phyloP scores from a whole-genome alignment of 2,113 vertebrate species.

The Nothobranchius furzeri region DNA sequence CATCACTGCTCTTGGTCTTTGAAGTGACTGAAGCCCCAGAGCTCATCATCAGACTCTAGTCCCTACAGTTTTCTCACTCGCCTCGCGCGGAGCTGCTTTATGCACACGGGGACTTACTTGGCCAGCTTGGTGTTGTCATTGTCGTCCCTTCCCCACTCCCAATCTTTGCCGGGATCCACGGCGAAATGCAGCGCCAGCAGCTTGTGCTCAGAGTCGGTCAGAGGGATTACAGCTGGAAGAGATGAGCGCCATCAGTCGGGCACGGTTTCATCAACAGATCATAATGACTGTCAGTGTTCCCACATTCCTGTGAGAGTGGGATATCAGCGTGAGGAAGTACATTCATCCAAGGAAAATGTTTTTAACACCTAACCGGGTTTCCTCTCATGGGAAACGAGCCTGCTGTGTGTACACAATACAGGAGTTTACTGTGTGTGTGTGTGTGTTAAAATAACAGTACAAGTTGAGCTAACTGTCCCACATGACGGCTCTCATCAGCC shows the following conservation, averaged over 20 bases:
- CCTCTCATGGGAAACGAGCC: too few species aligned
- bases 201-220: constrained; percentile 98
- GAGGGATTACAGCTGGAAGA: constrained; percentile 92
- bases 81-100: neutral
- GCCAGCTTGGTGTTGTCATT: constrained; percentile 92
- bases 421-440: too few species aligned
- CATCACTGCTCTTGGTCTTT: constrained; percentile 37
- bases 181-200: constrained; percentile 97
- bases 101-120: constrained; percentile 83
- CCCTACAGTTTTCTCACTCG: constrained; percentile 38
- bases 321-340: too few species aligned
- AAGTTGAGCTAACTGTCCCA: neutral
- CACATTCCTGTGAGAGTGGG: too few species aligned
- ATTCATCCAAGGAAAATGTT: constrained; percentile 24
- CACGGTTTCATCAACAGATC: constrained; percentile 20
- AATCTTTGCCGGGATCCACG: constrained; percentile 94
- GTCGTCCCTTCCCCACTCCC: constrained; percentile 98
- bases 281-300: too few species aligned
- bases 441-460: too few species aligned
- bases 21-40: constrained; percentile 40
- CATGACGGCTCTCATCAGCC: constrained; percentile 61
- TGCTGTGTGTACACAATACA: neutral
- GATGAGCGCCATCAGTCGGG: constrained; percentile 55
- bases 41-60: constrained; percentile 47
- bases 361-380: too few species aligned